Evolutionary conservation across 2,797 vertebrate species (phyloP).

Genomic region (Potorous gilbertii): DNA sequence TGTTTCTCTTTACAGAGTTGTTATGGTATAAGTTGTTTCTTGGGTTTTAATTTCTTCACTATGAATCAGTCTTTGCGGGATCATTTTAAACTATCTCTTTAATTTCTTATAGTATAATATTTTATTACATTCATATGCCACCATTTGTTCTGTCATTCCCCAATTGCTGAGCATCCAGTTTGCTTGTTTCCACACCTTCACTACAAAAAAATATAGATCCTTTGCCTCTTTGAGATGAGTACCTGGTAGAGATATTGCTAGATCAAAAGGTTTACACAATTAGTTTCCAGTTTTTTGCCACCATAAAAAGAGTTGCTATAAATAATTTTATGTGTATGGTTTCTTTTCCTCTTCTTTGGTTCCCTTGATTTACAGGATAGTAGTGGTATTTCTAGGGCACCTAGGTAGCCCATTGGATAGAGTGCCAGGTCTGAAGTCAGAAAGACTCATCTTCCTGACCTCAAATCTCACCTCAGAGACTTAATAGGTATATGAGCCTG

Average conservation of each 20-base stretch:
- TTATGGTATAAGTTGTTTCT: neutral
- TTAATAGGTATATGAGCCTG: neutral
- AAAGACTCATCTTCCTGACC: neutral
- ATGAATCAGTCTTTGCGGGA: neutral
- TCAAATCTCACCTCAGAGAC: neutral
- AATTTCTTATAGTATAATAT: neutral
- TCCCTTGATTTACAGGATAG: neutral
- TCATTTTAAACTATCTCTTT: neutral
- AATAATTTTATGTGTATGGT: neutral
- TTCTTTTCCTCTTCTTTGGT: neutral
- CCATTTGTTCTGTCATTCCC: neutral
- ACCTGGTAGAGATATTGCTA: too few relatives aligned
- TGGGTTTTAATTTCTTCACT: neutral
- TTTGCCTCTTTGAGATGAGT: neutral
- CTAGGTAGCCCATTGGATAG: neutral
- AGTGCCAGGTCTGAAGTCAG: too few relatives aligned
- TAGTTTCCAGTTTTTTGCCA: neutral
- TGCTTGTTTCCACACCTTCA: neutral
- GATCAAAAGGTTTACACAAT: too few relatives aligned
- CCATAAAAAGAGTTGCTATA: neutral
- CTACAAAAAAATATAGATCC: neutral
- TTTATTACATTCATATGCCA: neutral
- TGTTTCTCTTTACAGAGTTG: neutral
- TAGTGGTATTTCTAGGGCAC: neutral
- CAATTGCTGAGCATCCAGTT: neutral